phyloP scores from a whole-genome alignment of 2,113 vertebrate species.

The Dermatemys mawii region DNA sequence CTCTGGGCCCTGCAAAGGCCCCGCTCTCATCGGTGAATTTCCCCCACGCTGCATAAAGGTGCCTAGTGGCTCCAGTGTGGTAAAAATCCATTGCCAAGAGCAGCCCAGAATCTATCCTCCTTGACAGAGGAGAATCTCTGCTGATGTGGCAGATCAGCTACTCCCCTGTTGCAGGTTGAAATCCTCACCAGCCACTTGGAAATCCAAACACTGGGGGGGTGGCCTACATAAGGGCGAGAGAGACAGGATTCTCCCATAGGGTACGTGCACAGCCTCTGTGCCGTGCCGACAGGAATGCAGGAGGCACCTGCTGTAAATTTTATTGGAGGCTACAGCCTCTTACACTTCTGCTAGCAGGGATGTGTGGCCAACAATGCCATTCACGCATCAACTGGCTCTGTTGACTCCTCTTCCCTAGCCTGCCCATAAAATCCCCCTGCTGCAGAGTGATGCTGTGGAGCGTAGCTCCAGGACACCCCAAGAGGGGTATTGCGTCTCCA shows the following conservation, averaged over 20 bases:
- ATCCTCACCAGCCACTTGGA: background rate
- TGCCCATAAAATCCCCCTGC: slow-evolving; percentile 17
- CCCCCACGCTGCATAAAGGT: background rate
- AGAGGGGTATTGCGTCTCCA: slow-evolving; percentile 1
- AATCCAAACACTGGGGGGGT: background rate
- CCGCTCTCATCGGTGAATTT: slow-evolving; percentile 21
- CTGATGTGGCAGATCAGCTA: slow-evolving; percentile 16
- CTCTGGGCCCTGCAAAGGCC: background rate
- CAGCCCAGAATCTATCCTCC: background rate
- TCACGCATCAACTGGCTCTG: slow-evolving; percentile 14
- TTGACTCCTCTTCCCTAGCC: slow-evolving; percentile 16
- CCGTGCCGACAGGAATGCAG: background rate
- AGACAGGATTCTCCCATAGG: slow-evolving; percentile 11
- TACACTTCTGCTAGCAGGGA: background rate
- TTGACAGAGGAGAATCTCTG: slow-evolving; percentile 8
- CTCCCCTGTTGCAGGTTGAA: slow-evolving; percentile 30
- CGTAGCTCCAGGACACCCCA: background rate
- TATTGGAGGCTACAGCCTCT: slow-evolving; percentile 16
- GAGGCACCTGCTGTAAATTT: slow-evolving; percentile 38
- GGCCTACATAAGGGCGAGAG: background rate
- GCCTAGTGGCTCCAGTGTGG: background rate
- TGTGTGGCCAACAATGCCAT: slow-evolving; percentile 30
- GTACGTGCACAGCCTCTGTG: slow-evolving; percentile 29
- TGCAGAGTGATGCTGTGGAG: background rate
- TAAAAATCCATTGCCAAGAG: background rate